phyloP scores from a whole-genome alignment of 2,797 vertebrate species.

The Danio aesculapii region DNA sequence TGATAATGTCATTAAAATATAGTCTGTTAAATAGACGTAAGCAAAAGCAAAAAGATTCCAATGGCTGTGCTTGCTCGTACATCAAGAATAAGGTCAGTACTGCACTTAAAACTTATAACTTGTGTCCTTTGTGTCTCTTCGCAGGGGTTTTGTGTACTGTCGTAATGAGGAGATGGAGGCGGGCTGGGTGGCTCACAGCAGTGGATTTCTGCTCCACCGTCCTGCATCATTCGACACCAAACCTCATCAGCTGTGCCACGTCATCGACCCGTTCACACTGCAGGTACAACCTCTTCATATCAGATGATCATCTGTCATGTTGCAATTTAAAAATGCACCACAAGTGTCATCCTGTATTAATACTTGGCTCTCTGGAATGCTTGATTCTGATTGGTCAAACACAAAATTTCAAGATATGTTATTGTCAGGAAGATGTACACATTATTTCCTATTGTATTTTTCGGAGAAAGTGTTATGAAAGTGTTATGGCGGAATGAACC shows the following conservation, averaged over 20 bases:
- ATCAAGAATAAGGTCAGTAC: background rate
- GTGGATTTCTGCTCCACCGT: slow-evolving; percentile 88
- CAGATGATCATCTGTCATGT: background rate
- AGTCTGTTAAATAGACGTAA: too few species aligned
- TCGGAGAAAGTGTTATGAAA: too few species aligned
- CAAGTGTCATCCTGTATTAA: too few species aligned
- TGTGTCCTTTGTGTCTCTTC: background rate
- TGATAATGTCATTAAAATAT: too few species aligned
- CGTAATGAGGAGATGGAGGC: slow-evolving; percentile 96
- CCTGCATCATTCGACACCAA: slow-evolving; percentile 96
- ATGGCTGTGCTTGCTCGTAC: too few species aligned
- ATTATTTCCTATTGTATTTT: too few species aligned
- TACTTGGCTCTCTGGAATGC: too few species aligned
- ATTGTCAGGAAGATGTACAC: too few species aligned
- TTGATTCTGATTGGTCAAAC: too few species aligned
- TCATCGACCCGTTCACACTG: slow-evolving; percentile 95
- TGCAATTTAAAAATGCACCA: background rate
- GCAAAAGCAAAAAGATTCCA: too few species aligned
- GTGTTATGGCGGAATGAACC: too few species aligned
- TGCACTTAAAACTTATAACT: background rate
- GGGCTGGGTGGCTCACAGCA: slow-evolving; percentile 93
- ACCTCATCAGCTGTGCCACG: slow-evolving; percentile 96
- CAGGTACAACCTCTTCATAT: slow-evolving; percentile 80
- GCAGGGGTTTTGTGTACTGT: slow-evolving; percentile 97
- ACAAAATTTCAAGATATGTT: too few species aligned